phyloP scores from a whole-genome alignment of 2,113 vertebrate species.

The Carollia perspicillata region DNA sequence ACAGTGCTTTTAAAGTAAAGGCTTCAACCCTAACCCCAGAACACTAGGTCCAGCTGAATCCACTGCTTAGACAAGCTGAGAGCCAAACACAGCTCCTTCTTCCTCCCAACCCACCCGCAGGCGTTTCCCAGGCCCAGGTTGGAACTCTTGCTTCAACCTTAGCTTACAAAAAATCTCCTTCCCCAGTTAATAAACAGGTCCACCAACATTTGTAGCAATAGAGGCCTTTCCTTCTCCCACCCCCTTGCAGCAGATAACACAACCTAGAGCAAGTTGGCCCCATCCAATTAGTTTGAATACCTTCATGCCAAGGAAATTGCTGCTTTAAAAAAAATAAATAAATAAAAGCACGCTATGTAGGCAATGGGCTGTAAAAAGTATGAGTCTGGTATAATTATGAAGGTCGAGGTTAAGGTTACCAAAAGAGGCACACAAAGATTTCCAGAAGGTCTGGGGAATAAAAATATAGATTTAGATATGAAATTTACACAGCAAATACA shows the following conservation, averaged over 20 bases:
- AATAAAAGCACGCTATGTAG: slow-evolving; percentile 63
- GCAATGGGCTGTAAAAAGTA: slow-evolving; percentile 58
- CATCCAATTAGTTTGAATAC: slow-evolving; percentile 68
- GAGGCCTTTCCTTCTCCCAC: slow-evolving; percentile 65
- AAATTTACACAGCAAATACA: slow-evolving; percentile 28
- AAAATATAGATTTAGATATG: not conserved
- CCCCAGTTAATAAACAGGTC: slow-evolving; percentile 55
- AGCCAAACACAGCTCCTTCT: slow-evolving; percentile 46
- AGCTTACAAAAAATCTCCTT: slow-evolving; percentile 32
- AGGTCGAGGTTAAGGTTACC: slow-evolving; percentile 81
- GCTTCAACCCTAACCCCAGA: not conserved
- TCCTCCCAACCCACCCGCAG: slow-evolving; percentile 42
- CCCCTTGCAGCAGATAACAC: slow-evolving; percentile 9
- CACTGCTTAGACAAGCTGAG: slow-evolving; percentile 48
- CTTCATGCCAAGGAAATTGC: slow-evolving; percentile 74
- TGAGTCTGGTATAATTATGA: slow-evolving; percentile 70
- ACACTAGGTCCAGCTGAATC: slow-evolving; percentile 19
- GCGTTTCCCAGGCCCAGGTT: slow-evolving; percentile 18
- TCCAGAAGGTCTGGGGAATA: slow-evolving; percentile 20
- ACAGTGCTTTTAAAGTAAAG: slow-evolving; percentile 33
- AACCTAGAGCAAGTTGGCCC: slow-evolving; percentile 55
- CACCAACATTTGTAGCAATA: slow-evolving; percentile 37
- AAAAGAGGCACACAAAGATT: slow-evolving; percentile 46
- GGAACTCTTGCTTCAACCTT: slow-evolving; percentile 17
- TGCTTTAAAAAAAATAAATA: slow-evolving; percentile 55